phyloP scores from a whole-genome alignment of 2,797 vertebrate genomes.

The Hypotaenidia philippensis region DNA sequence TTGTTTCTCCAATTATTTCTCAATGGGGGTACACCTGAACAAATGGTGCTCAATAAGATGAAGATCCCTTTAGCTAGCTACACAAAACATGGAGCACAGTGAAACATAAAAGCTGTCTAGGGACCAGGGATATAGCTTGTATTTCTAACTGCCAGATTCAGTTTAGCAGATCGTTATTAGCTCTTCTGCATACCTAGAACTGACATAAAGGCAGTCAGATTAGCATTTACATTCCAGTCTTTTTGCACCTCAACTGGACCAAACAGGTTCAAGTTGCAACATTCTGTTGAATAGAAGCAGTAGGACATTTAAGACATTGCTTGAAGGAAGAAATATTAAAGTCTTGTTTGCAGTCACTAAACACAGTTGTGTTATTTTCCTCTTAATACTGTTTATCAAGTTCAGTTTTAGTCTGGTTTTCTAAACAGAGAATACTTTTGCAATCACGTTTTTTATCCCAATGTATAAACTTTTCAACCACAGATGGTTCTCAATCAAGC shows the following conservation, averaged over 20 bases:
- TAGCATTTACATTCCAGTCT: background rate
- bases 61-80: slow-evolving; percentile 13
- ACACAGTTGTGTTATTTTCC: background rate
- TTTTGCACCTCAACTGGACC: slow-evolving; percentile 7
- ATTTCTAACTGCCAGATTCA: background rate
- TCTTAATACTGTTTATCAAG: background rate
- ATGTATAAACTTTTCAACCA: background rate
- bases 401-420: background rate
- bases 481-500: background rate
- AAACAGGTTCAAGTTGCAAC: background rate
- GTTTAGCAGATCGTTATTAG: background rate
- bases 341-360: background rate
- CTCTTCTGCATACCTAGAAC: background rate
- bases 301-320: background rate
- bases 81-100: background rate
- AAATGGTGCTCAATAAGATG: background rate
- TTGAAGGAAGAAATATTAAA: slow-evolving; percentile 38
- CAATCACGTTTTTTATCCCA: background rate
- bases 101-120: background rate
- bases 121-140: background rate
- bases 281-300: background rate
- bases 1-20: slow-evolving; percentile 40
- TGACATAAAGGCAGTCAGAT: background rate
- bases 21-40: background rate
- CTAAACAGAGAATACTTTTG: background rate